Evolutionary conservation across 2,113 vertebrate species (phyloP).

Genomic region (Ondatra zibethicus): DNA sequence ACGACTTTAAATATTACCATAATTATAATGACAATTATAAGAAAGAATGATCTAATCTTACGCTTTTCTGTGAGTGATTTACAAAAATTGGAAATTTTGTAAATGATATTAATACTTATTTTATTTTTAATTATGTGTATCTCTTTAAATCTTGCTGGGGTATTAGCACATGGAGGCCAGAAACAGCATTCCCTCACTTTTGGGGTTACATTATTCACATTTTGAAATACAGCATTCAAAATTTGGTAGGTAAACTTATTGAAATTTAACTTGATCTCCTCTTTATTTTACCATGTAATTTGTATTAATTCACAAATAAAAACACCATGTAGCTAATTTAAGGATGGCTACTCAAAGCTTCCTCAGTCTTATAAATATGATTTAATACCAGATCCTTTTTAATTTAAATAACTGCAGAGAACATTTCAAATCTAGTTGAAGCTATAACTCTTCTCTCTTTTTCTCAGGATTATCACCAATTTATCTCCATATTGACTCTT

Average conservation of each 20-base stretch:
- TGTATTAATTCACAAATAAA: too few relatives aligned
- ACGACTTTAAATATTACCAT: background rate
- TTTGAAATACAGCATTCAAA: conserved; percentile 23
- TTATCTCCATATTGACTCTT: background rate
- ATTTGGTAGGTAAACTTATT: background rate
- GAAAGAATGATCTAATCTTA: background rate
- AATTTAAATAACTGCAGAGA: background rate
- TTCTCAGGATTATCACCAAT: background rate
- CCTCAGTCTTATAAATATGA: background rate
- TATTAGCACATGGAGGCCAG: background rate
- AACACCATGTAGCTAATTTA: background rate
- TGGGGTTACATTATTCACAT: background rate
- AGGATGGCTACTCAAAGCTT: background rate
- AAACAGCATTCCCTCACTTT: too few relatives aligned
- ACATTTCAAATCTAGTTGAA: background rate
- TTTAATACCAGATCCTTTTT: background rate
- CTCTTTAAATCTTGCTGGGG: background rate
- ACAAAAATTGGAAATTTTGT: too few relatives aligned
- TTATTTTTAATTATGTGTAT: background rate
- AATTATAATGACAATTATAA: background rate
- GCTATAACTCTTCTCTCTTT: background rate
- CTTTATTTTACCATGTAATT: background rate
- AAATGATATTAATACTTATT: background rate
- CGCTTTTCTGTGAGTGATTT: background rate
- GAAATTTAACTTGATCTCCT: background rate